A percentile compares a stretch with the other conserved stretches of the same genome.
Conservation (phyloP, 23 tunicate species). For the Halocynthia aurantium region DNA sequence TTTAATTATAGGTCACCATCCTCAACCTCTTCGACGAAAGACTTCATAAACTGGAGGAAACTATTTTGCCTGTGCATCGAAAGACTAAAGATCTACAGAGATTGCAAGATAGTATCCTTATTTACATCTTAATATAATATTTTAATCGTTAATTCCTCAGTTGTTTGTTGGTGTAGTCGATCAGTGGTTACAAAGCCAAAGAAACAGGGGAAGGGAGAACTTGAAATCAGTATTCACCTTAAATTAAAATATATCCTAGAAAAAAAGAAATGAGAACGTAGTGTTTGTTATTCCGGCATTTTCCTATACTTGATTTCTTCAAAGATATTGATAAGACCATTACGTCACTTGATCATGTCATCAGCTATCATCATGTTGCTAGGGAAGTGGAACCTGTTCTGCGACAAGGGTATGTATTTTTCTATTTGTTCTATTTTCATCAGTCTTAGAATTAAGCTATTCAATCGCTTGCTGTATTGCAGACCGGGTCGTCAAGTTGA, state of each 20-base stretch:
- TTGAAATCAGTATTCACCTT: no score
- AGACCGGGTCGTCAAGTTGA: slow-evolving; percentile 72
- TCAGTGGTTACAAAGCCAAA: no score
- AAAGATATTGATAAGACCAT: slow-evolving; percentile 80
- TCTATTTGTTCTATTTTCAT: not conserved
- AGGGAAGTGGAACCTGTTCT: slow-evolving; percentile 64
- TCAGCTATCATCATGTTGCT: slow-evolving; percentile 95
- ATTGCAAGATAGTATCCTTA: slow-evolving; percentile 73
- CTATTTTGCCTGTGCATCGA: slow-evolving; percentile 93
- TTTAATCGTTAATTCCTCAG: no score
- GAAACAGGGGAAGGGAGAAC: no score
- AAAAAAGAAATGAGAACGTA: no score
- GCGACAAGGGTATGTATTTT: slow-evolving; percentile 45
- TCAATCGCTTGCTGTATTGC: not conserved
- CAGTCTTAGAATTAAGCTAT: not conserved
- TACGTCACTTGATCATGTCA: slow-evolving; percentile 70
- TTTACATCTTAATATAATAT: not conserved
- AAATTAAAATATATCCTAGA: no score
- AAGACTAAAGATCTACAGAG: slow-evolving; percentile 96
- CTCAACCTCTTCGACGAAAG: slow-evolving; percentile 85
- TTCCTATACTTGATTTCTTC: no score
- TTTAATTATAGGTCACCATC: slow-evolving; percentile 46
- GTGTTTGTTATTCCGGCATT: no score
- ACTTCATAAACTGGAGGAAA: slow-evolving; percentile 83
- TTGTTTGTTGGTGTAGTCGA: no score